phyloP scores from a whole-genome alignment of 1,140 invertebrate species.

The Pygmarrhopalites habei region DNA sequence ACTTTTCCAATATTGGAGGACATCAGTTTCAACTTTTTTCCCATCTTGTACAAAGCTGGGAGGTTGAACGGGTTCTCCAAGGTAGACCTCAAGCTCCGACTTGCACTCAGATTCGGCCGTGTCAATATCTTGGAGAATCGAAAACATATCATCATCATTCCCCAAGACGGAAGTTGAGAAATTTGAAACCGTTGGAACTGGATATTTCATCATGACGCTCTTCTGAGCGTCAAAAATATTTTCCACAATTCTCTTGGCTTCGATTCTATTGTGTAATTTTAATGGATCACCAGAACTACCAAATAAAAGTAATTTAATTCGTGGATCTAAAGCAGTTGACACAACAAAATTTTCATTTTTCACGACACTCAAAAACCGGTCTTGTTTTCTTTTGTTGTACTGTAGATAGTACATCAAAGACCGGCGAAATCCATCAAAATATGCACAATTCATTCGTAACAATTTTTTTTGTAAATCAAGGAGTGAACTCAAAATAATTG shows the following conservation, averaged over 20 bases:
- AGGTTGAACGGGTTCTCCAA: background rate
- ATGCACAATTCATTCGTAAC: background rate
- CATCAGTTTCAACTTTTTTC: slow-evolving; percentile 7
- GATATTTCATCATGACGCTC: too few species aligned
- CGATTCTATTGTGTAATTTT: background rate
- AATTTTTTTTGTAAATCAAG: background rate
- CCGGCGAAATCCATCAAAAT: background rate
- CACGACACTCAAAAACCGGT: background rate
- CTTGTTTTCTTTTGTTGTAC: background rate
- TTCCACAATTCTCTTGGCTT: too few species aligned
- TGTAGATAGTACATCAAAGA: background rate
- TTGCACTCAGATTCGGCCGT: background rate
- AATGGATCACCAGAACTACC: background rate
- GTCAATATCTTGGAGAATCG: background rate
- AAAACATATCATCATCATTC: background rate
- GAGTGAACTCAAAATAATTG: background rate
- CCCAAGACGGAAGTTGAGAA: too few species aligned
- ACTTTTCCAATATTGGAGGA: slow-evolving; percentile 34
- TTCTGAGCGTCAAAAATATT: too few species aligned
- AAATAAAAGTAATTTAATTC: background rate
- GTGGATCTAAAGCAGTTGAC: background rate
- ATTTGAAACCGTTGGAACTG: too few species aligned
- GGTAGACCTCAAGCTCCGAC: background rate
- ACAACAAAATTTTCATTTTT: background rate
- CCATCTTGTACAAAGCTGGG: background rate